These are phyloP conservation scores for Euwallacea fornicatus DNA, from an alignment of 1,140 invertebrate species.

Conservation along the genomic window DNA sequence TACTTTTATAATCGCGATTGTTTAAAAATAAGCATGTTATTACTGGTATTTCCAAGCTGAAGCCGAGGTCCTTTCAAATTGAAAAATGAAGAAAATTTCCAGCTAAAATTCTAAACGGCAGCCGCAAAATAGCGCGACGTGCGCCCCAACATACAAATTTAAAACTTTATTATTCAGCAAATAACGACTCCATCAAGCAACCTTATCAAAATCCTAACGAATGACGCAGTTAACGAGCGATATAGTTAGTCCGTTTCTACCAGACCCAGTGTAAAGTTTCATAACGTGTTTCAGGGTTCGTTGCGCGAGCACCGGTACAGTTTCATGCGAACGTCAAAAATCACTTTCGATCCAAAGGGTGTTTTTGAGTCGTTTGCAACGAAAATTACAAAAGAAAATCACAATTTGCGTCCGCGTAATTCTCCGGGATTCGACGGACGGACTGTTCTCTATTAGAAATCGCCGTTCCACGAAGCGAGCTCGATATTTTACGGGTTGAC, in stretches of 20 bases:
- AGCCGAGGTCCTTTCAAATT: too few species aligned
- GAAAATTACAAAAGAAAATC: too few species aligned
- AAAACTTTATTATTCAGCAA: slow-evolving; percentile 36
- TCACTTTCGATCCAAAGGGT: too few species aligned
- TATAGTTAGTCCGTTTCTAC: slow-evolving; percentile 17
- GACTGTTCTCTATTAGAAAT: slow-evolving; percentile 32
- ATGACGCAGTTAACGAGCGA: slow-evolving; percentile 31
- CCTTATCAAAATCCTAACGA: slow-evolving; percentile 35
- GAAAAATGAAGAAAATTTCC: slow-evolving; percentile 6
- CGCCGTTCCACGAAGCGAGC: slow-evolving; percentile 26
- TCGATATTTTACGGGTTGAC: slow-evolving; percentile 32
- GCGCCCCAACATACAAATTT: slow-evolving; percentile 30
- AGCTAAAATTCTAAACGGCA: slow-evolving; percentile 6
- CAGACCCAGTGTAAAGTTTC: too few species aligned
- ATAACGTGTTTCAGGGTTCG: too few species aligned
- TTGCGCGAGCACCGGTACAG: too few species aligned
- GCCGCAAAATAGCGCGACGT: slow-evolving; percentile 12
- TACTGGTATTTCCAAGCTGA: too few species aligned
- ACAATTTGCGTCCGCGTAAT: not conserved
- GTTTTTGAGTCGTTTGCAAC: too few species aligned
- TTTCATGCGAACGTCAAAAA: too few species aligned
- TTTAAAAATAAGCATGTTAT: too few species aligned
- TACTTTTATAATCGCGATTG: too few species aligned
- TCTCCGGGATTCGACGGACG: slow-evolving; percentile 9
- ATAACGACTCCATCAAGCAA: slow-evolving; percentile 34